Base-by-base conservation (phyloP, 23 tunicate genomes). In the Trididemnum clinides region DNA sequence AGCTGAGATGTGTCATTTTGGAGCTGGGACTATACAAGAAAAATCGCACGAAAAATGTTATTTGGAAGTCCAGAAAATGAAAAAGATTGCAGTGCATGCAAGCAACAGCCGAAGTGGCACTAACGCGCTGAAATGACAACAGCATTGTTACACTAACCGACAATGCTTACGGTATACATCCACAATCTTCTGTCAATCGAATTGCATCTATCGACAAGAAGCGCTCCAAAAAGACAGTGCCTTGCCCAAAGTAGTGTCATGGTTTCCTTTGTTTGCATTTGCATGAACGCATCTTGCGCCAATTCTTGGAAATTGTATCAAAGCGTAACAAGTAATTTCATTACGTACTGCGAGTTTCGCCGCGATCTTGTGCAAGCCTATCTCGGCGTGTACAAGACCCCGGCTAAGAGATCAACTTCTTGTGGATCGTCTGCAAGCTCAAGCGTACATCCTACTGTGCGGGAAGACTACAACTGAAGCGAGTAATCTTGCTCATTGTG, bases 181-280 rank as follows among this genome's bases (percentile, higher is more conserved):
- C 66, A n/a, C 22, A 25, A 10, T 19, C 66, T 28, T 19, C 66
- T 15, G 66, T 59, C 25, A 59, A 59, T 59, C 21, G 66, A 59
- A 28, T 59, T n/a, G 66, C 25, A 19, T 59, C 66, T 19, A n/a
- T 59, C 5, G 66, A 59, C 54, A 59, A 59, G 25, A 59, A 59
- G 25, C 3, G 25, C 5, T 19, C 25, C 21, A 59, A 59, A 59
- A 28, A 19, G 25, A 10, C 66, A 10, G 66, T 59, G 25, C 20
- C 66, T 3, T 59, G 66, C 22, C 25, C 66, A 12, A 59, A 59
- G 66, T 59, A 4, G 66, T 59, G 20, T 59, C 66, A n/a, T 59
- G 66, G 66, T 59, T 59, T n/a, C 66, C 66, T 10, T 59, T 59
- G 66, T 59, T 59, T 59, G 66, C 66, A 3, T 59, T 59, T 59